Percentiles rank a stretch among this genome's conserved stretches.
These are phyloP conservation scores for Tricholauxania praeusta DNA, from an alignment of 2,888 invertebrate species.

Conservation along the genomic window DNA sequence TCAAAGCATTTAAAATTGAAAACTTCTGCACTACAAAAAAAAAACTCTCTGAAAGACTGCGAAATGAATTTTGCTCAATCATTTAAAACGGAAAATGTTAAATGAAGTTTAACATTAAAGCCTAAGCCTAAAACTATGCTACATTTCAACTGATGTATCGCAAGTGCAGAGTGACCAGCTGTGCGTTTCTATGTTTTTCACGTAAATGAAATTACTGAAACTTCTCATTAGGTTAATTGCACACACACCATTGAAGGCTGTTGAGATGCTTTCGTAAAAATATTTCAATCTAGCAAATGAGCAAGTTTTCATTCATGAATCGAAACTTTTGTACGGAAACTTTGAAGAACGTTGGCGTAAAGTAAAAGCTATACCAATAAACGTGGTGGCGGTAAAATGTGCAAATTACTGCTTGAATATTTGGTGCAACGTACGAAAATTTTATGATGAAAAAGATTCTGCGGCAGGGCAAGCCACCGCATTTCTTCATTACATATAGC, in stretches of 20 bases:
- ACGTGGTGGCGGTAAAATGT: not conserved
- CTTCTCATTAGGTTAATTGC: slow-evolving; percentile 1
- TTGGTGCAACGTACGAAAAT: too few species aligned
- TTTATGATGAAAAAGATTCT: not conserved
- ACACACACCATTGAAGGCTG: not conserved
- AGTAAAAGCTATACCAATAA: too few species aligned
- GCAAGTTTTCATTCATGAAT: not conserved
- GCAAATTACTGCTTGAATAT: not conserved
- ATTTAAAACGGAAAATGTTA: not conserved
- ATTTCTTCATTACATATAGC: not conserved
- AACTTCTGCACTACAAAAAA: not conserved
- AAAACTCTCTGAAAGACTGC: too few species aligned
- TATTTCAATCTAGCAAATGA: slow-evolving; percentile 4
- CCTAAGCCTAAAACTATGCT: slow-evolving; percentile 2
- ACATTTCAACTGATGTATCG: not conserved
- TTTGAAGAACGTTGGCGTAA: too few species aligned
- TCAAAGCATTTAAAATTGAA: not conserved
- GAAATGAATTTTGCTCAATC: not conserved
- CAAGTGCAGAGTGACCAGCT: not conserved
- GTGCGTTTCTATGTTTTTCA: too few species aligned
- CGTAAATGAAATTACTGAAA: not conserved
- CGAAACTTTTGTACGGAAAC: too few species aligned
- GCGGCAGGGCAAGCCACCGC: not conserved
- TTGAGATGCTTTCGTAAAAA: not conserved
- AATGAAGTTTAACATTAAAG: not conserved